phyloP scores from a whole-genome alignment of 2,113 vertebrate genomes.

The Myanophis thanlyinensis region DNA sequence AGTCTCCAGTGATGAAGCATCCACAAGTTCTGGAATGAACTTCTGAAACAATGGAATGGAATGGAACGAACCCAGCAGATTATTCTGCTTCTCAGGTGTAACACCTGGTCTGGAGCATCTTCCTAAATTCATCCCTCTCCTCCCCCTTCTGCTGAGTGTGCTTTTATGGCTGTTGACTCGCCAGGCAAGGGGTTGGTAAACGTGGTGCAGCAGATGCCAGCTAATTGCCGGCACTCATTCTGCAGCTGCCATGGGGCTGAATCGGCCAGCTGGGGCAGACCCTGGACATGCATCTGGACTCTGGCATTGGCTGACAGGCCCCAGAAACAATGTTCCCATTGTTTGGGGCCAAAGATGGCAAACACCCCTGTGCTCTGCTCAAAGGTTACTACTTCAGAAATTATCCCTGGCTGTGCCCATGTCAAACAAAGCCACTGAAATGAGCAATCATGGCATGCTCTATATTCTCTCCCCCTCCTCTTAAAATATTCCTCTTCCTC shows the following conservation, averaged over 20 bases:
- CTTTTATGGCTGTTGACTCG: neutral
- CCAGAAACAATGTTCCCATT: slow-evolving; percentile 55
- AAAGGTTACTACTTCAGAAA: slow-evolving; percentile 15
- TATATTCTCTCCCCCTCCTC: neutral
- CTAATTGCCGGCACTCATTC: slow-evolving; percentile 30
- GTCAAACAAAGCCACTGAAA: slow-evolving; percentile 50
- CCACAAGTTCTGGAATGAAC: too few species aligned
- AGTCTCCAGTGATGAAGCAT: too few species aligned
- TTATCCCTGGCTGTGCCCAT: slow-evolving; percentile 26
- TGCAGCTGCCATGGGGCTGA: slow-evolving; percentile 55
- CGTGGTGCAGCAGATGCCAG: slow-evolving; percentile 52
- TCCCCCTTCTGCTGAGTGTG: neutral
- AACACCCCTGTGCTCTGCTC: slow-evolving; percentile 6
- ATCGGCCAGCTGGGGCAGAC: slow-evolving; percentile 40
- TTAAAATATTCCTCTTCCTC: slow-evolving; percentile 9
- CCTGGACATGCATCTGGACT: slow-evolving; percentile 41
- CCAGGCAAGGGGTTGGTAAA: neutral
- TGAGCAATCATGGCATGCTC: slow-evolving; percentile 25
- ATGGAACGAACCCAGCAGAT: neutral
- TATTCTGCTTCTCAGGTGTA: too few species aligned
- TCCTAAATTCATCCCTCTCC: neutral
- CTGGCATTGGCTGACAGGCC: slow-evolving; percentile 31
- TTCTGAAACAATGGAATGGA: too few species aligned
- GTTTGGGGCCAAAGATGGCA: slow-evolving; percentile 34
- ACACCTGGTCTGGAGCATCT: neutral